Conservation (phyloP, 2,797 vertebrate species). For the Karalla daura region DNA sequence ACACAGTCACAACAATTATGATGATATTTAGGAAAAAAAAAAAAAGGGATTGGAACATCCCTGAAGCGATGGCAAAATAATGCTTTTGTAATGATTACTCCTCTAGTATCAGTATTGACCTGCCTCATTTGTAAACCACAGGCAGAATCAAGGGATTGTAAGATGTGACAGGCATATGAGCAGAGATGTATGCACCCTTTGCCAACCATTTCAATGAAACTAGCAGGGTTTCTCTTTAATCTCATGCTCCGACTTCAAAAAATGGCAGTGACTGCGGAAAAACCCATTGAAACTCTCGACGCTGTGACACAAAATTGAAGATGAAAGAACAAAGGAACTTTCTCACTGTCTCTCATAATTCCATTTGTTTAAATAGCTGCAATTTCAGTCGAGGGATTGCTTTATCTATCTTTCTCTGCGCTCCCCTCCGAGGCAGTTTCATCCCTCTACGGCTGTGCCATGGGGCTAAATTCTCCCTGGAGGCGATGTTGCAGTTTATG, state of each 20-base stretch:
- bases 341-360: constrained; percentile 14
- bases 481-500: constrained; percentile 23
- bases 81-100: not conserved
- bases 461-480: constrained; percentile 29
- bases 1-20: too few species aligned
- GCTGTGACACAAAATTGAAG: constrained; percentile 26
- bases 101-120: not conserved
- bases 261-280: constrained; percentile 23
- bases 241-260: constrained; percentile 26
- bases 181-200: constrained; percentile 1
- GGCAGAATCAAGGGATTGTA: constrained; percentile 1
- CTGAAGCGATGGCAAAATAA: not conserved
- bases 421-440: constrained; percentile 12
- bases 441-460: constrained; percentile 5
- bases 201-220: constrained; percentile 10
- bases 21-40: too few species aligned
- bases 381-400: constrained; percentile 19
- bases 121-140: not conserved
- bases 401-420: constrained; percentile 7
- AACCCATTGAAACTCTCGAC: constrained; percentile 25
- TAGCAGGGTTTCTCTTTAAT: constrained; percentile 32
- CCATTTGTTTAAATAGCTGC: constrained; percentile 49
- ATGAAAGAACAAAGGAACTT: constrained; percentile 30
- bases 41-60: not conserved
- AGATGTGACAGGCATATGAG: constrained; percentile 5